Base-by-base conservation (phyloP, 2,113 vertebrate species). In the Malurus elegans region DNA sequence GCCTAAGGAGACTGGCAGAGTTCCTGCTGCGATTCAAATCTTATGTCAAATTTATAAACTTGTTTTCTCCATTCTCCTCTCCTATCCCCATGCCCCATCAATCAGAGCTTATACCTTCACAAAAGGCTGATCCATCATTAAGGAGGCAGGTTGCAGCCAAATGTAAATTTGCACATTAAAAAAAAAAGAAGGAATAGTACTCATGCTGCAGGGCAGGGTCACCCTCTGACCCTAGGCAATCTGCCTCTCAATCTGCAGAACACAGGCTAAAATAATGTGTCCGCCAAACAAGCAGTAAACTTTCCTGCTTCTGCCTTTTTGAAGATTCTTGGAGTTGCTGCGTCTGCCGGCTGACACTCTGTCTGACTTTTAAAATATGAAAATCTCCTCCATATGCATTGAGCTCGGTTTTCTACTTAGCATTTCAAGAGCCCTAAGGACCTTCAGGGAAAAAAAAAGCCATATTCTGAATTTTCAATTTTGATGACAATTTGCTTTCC, bases 41-140 rank as follows among this genome's bases (percentile, higher is more conserved):
- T 96, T 91, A 95, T 94, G 96, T 96, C 95, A 97, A 98, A 97
- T 98, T 97, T 94, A 96, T 95, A 93, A 96, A 96, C 93, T 95
- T 94, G 92, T 96, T 97, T 97, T 93, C 94, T 95, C 86, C 74
- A 60, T 93, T 93, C 90, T 95, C 85, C 42, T 94, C 69, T 88
- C 47, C 75, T 80, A 80, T 90, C 70, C 62, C 73, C 0, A 4
- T 86, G 88, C 72, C 86, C 87, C 71, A 97, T 97, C 97, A 96
- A 80, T 97, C 97, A 97, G 89, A 97, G 76, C 86, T 95, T 91
- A 64, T 88, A 95, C 91, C 90, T 95, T 67, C 93, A 95, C 82
- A 81, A 96, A 97, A 86, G 92, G 73, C 92, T 94, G 91, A 96
- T 95, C 95, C 95, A 86, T 94, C 93, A 69, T 97, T 95, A 93